Evolutionary conservation across 2,113 vertebrate species (phyloP).

Genomic region (Protobothrops flavoviridis): DNA sequence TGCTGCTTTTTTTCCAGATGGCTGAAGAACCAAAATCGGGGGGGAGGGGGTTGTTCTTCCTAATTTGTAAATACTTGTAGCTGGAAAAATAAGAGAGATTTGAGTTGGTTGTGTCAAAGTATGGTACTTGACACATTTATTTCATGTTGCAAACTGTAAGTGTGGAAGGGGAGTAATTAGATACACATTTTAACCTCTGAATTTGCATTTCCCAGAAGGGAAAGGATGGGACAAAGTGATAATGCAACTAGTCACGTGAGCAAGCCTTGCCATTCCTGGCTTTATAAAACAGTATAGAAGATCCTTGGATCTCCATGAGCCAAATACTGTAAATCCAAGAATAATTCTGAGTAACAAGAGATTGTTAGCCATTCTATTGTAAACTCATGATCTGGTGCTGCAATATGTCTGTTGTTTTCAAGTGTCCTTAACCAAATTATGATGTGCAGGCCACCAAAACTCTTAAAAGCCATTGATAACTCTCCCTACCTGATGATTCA

Average conservation of each 20-base stretch:
- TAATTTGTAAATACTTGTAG: not conserved
- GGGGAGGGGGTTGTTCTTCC: fast-evolving
- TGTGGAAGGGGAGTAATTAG: not conserved
- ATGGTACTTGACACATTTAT: not conserved
- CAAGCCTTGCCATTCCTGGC: not conserved
- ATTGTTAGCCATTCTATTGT: not conserved
- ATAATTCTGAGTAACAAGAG: not conserved
- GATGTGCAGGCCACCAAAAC: not conserved
- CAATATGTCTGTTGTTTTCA: not conserved
- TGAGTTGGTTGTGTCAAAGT: not conserved
- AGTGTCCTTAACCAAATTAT: not conserved
- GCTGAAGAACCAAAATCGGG: not conserved
- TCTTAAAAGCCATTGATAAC: not conserved
- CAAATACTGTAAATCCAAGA: not conserved
- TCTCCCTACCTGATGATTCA: not conserved
- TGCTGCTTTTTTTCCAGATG: not conserved
- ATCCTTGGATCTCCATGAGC: not conserved
- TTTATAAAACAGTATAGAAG: not conserved
- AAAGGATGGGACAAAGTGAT: not conserved
- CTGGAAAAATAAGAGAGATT: not conserved
- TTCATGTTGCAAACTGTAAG: not conserved
- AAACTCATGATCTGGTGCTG: not conserved
- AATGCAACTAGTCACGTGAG: not conserved
- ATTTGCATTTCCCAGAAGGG: not conserved
- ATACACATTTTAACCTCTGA: not conserved